Conservation (phyloP, 2,888 invertebrate genomes). For the Vannuccia rotundouncinata region DNA sequence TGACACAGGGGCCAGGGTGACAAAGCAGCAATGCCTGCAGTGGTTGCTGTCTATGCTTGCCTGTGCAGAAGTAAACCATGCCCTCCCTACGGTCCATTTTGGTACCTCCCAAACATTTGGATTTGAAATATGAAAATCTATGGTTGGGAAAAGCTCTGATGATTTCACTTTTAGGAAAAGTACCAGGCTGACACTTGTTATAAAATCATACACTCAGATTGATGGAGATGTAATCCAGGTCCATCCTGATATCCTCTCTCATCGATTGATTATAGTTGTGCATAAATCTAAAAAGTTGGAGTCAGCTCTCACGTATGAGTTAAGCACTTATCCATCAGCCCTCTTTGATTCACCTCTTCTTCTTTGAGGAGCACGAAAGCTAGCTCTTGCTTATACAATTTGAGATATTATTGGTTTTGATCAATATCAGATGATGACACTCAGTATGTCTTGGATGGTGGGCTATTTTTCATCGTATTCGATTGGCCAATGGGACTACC, state of each 20-base stretch:
- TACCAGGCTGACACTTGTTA: neutral
- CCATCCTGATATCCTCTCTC: neutral
- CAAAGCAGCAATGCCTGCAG: too few species aligned
- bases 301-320: constrained; percentile 8
- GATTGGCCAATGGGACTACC: too few species aligned
- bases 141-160: constrained; percentile 2
- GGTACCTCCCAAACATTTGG: too few species aligned
- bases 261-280: neutral
- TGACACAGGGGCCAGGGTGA: too few species aligned
- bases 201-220: neutral
- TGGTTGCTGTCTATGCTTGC: too few species aligned
- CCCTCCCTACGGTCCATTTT: too few species aligned
- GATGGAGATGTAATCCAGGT: constrained; percentile 18
- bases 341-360: constrained; percentile 8
- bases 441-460: neutral
- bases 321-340: neutral
- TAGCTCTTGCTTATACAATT: neutral
- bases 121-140: too few species aligned
- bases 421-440: neutral
- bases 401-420: neutral
- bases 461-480: neutral
- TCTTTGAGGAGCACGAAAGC: neutral
- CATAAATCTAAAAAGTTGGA: neutral
- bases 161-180: neutral
- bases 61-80: too few species aligned